Evolutionary conservation across 2,888 invertebrate species (phyloP), one percentile per base, ranked within the genome.

Genomic region (Pristionchus arcanus): DNA sequence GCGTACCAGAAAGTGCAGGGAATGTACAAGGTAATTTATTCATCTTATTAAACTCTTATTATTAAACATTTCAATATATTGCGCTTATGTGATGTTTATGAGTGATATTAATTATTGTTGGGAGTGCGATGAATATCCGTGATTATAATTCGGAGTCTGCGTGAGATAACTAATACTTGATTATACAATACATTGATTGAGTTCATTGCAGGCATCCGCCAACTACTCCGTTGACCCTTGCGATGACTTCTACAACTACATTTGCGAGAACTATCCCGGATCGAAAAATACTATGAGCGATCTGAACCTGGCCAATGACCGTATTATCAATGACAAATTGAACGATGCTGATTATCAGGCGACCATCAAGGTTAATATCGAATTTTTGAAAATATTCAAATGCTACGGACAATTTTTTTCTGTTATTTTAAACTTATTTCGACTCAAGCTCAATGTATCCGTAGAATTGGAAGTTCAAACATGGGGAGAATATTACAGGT

Each of bases 201-300:
- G 42, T 59, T 59, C 63, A 5, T 19, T 77, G 1, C 37, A 77
- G 74, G 42, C 37, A 9, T 37, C 74, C 9, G 37, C 74, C 74
- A 42, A 77, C 74, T 77, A 31, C 74, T 31, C 37, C 13, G 74
- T 25, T 21, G 25, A 77, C 25, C 74, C 74, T 66, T 91, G 94
- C 91, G 90, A 92, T 53, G 93, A 94, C 84, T 94, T 94, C 92
- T 94, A 92, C 91, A 53, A 91, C 13, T 94, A 94, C 88, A 91
- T 93, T 16, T 94, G 94, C 83, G 93, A 92, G 28, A 90, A 88
- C 42, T 92, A 91, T 91, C 89, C 66, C 42, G 74, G 85, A 37
- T 15, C 55, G 16, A n/a, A 11, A 21, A 63, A 89, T 25, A 89
- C 74, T 11, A 88, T 90, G 81, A 49, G 55, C 81, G 89, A 59